Conservation (phyloP, 1,140 invertebrate species). For the Formica selysi region DNA sequence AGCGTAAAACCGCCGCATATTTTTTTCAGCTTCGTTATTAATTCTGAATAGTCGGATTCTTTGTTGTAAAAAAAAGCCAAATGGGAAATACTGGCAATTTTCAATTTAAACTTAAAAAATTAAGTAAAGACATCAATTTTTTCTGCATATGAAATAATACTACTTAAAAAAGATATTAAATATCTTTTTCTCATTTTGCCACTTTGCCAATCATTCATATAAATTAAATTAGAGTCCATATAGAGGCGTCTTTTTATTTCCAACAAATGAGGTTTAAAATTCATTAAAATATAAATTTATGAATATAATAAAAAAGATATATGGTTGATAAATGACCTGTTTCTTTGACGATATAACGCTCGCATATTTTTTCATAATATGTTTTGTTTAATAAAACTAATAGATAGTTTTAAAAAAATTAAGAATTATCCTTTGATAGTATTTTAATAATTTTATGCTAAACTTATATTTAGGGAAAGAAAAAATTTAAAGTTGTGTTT, state of each 20-base stretch:
- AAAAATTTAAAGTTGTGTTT: too few relatives aligned
- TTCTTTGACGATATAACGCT: too few relatives aligned
- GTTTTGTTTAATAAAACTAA: too few relatives aligned
- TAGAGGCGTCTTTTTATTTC: neutral
- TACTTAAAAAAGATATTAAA: neutral
- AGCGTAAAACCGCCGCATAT: neutral
- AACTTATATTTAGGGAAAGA: too few relatives aligned
- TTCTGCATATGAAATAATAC: neutral
- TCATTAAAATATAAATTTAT: conserved; percentile 15
- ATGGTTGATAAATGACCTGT: neutral
- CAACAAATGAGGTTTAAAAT: neutral
- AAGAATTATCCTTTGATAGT: too few relatives aligned
- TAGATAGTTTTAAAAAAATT: too few relatives aligned
- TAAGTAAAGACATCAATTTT: conserved; percentile 2
- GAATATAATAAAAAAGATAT: neutral
- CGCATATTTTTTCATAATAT: too few relatives aligned
- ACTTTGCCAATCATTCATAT: neutral
- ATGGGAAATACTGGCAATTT: neutral
- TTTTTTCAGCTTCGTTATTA: conserved; percentile 22
- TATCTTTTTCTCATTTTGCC: neutral
- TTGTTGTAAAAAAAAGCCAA: neutral
- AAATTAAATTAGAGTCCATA: neutral
- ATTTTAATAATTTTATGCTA: too few relatives aligned
- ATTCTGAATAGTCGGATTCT: neutral
- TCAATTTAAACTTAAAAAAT: conserved; percentile 12